Conservation (phyloP, 1,140 invertebrate genomes). For the Lepidurus apus region DNA sequence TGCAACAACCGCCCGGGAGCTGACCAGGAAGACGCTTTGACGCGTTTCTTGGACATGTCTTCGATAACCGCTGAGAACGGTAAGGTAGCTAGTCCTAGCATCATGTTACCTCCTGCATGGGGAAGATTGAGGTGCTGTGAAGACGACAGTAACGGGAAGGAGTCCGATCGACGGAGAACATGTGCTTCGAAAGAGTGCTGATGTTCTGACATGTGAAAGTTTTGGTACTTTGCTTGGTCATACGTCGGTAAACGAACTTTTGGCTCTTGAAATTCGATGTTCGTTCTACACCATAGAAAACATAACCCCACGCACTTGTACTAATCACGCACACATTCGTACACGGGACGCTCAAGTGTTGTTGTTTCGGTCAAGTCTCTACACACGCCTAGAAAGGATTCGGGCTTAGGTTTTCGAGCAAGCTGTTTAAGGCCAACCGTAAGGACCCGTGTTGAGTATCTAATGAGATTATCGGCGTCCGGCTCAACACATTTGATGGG, state of each 20-base stretch:
- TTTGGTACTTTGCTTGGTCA: background rate
- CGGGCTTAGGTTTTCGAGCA: background rate
- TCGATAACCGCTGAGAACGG: background rate
- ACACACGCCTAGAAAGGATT: background rate
- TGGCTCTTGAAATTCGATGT: background rate
- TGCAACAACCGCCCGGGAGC: background rate
- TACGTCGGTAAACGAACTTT: background rate
- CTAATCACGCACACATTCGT: background rate
- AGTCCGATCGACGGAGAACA: background rate
- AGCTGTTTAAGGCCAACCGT: background rate
- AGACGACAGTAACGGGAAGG: background rate
- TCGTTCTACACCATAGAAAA: too few species aligned
- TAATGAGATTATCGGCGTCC: constrained; percentile 18
- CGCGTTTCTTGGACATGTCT: constrained; percentile 7
- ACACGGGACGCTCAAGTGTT: background rate
- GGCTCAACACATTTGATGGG: constrained; percentile 13
- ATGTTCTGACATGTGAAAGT: background rate
- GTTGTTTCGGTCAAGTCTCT: background rate
- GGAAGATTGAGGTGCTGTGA: background rate
- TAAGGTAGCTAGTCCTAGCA: background rate
- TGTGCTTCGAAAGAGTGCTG: background rate
- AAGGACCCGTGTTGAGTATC: constrained; percentile 14
- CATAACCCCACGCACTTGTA: background rate
- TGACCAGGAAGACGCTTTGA: background rate
- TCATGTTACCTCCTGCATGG: background rate